Evolutionary conservation across 1,140 invertebrate species (phyloP).

Genomic region (Drosophila mayri): DNA sequence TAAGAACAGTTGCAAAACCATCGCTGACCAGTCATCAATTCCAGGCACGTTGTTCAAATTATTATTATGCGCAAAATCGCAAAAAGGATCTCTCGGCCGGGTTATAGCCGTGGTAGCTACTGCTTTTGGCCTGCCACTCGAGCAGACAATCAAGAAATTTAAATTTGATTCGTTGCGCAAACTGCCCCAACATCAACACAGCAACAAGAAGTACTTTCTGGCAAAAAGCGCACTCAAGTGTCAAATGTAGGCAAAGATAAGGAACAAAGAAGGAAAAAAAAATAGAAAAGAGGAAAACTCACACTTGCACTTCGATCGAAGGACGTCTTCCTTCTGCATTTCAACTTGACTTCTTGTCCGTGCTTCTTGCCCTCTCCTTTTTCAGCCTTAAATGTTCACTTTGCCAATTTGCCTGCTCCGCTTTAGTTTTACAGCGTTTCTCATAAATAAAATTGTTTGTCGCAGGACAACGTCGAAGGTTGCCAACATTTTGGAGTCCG

Average conservation of each 20-base stretch:
- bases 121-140: conserved; percentile 72
- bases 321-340: conserved; percentile 50
- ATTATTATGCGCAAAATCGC: conserved; percentile 84
- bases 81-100: conserved; percentile 70
- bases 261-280: conserved; percentile 5
- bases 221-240: conserved; percentile 72
- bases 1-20: conserved; percentile 51
- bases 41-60: conserved; percentile 79
- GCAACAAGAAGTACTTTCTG: conserved; percentile 38
- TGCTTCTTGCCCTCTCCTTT: conserved; percentile 34
- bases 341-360: conserved; percentile 41
- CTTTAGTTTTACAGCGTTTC: conserved; percentile 72
- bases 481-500: conserved; percentile 5
- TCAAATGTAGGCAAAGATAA: conserved; percentile 69
- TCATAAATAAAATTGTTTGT: conserved; percentile 83
- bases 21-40: conserved; percentile 74
- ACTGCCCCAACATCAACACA: conserved; percentile 64
- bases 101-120: conserved; percentile 31
- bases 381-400: conserved; percentile 49
- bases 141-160: conserved; percentile 83
- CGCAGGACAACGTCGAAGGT: conserved; percentile 42
- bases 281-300: conserved; percentile 29
- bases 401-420: conserved; percentile 65
- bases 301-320: conserved; percentile 67
- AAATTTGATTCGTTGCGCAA: conserved; percentile 82